Evolutionary conservation across 2,797 vertebrate genomes (phyloP), one percentile per base, ranked within the genome.

Genomic region (Crocidura indochinensis): DNA sequence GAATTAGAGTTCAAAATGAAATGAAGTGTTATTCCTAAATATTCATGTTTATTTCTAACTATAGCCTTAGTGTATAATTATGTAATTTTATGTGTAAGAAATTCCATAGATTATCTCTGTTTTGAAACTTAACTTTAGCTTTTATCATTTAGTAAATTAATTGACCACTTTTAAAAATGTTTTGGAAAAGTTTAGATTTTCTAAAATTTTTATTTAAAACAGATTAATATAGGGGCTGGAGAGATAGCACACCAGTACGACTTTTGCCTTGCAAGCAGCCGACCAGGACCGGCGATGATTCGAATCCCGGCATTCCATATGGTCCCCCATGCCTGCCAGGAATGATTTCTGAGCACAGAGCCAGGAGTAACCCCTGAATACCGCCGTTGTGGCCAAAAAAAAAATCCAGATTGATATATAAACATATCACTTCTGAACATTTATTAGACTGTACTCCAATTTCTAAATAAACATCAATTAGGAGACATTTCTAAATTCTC

Each of bases 91-190:
- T 90, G 12, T 12, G 31, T 12, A 81, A 38, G 15, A 71, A 92
- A 74, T 65, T 87, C 83, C 31, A 68, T 69, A 83, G 8, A 27
- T 38, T 9, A n/a, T 68, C 49, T 85, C 56, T 90, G 12, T 56
- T 84, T 76, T 26, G 22, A 93, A 85, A 90, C 3, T 71, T 10
- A 92, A 87, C 90, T 17, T 73, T 78, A 88, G 8, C 12, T 82
- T 76, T 69, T 53, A 53, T 46, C 14, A 19, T 65, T 38, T 80
- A 83, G 26, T 38, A 38, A 38, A 38, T 38, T 38, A 38, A 38
- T 38, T 38, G 38, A 38, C 38, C 38, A 38, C 38, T 38, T 5
- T 38, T 38, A 38, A 38, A 38, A 38, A 38, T 5, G 44, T 69
- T 78, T 68, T 88, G 1, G 1, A 77, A 76, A 78, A 72, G 2